phyloP scores from a whole-genome alignment of 53 echinoderm and acorn worm genomes.

The Paelopatides confundens region DNA sequence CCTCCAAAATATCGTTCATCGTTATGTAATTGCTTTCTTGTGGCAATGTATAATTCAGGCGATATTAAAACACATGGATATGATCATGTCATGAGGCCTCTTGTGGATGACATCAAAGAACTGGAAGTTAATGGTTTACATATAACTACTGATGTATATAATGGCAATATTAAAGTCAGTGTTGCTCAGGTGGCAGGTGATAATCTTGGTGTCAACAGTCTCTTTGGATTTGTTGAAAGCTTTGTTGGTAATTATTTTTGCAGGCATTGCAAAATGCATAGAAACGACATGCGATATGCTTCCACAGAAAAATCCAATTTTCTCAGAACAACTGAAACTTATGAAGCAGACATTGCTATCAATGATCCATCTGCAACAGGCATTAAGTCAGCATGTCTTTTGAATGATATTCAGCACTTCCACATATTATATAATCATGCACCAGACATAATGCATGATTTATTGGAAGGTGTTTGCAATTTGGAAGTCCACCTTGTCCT shows the following conservation, averaged over 20 bases:
- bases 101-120: conserved; percentile 55
- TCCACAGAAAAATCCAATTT: not conserved
- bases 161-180: conserved; percentile 41
- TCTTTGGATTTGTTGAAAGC: conserved; percentile 49
- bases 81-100: conserved; percentile 36
- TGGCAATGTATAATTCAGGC: conserved; percentile 41
- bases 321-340: not conserved
- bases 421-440: conserved; percentile 57
- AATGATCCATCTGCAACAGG: conserved; percentile 49
- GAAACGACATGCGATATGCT: conserved; percentile 32
- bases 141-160: conserved; percentile 29
- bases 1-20: conserved; percentile 24
- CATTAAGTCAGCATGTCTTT: conserved; percentile 25
- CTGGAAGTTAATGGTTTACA: conserved; percentile 46
- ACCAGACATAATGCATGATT: conserved; percentile 72
- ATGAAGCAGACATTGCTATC: conserved; percentile 21
- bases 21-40: conserved; percentile 33
- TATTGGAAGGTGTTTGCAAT: conserved; percentile 62
- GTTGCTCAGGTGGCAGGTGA: conserved; percentile 50
- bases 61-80: conserved; percentile 26
- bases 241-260: conserved; percentile 62
- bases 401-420: conserved; percentile 51
- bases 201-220: conserved; percentile 51
- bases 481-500: conserved; percentile 64
- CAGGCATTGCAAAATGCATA: conserved; percentile 58